These are phyloP conservation scores for Aegithalos caudatus DNA, from an alignment of 2,113 vertebrate species.

Conservation along the genomic window DNA sequence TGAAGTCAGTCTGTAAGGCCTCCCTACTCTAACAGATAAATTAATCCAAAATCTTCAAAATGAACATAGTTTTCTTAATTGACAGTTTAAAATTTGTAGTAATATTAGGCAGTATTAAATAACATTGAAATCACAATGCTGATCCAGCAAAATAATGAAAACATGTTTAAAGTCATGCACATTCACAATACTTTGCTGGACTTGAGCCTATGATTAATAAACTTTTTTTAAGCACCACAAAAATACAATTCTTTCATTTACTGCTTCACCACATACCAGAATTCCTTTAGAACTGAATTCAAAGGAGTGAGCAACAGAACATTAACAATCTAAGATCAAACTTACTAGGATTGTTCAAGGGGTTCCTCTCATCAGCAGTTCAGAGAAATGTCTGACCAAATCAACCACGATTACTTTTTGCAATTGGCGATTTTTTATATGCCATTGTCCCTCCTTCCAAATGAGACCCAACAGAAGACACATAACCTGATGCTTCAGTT, in stretches of 20 bases:
- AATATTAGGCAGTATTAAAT: constrained; percentile 78
- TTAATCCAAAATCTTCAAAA: constrained; percentile 73
- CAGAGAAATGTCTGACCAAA: constrained; percentile 55
- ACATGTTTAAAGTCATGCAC: constrained; percentile 58
- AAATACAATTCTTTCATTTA: constrained; percentile 68
- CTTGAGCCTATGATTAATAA: constrained; percentile 69
- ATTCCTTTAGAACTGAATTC: constrained; percentile 65
- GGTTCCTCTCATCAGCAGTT: constrained; percentile 39
- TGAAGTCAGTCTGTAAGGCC: constrained; percentile 82
- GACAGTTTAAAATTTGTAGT: constrained; percentile 78
- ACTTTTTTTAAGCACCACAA: constrained; percentile 59
- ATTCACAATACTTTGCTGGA: constrained; percentile 67
- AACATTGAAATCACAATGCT: constrained; percentile 75
- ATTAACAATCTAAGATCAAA: constrained; percentile 23
- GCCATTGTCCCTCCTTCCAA: not conserved
- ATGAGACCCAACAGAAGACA: constrained; percentile 62
- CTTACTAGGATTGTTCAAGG: constrained; percentile 32
- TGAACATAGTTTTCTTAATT: constrained; percentile 74
- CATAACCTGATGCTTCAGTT: constrained; percentile 55
- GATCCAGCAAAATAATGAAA: constrained; percentile 71
- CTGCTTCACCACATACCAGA: constrained; percentile 66
- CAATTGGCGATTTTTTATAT: constrained; percentile 40
- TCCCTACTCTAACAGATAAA: constrained; percentile 80
- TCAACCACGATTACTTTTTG: constrained; percentile 18
- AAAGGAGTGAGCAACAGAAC: constrained; percentile 66